Base-by-base conservation (phyloP, 1,140 invertebrate species). In the Nylanderia fulva region DNA sequence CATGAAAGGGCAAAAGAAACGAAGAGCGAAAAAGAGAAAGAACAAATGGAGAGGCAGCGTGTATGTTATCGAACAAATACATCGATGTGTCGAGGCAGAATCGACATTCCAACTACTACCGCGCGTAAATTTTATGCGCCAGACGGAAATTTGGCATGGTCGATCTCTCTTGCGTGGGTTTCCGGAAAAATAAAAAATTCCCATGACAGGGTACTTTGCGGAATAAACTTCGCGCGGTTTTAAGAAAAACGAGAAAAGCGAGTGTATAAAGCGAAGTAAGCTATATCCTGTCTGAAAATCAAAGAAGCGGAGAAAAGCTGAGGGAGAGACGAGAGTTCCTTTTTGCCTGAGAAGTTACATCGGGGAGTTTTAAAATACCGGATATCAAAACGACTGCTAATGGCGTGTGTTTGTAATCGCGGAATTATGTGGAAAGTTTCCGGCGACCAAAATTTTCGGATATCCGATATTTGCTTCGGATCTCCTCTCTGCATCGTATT, bases 1-100 rank as follows among this genome's bases (percentile, higher is more conserved):
- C 77, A 4, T 58, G 77, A 72, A 82, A 82, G 77, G 66, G 52
- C 68, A 82, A 87, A 68, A 84, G 58, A 72, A 82, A 88, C 18
- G 33, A 52, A 2, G 76, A 66, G 63, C 6, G 27, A 54, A 36
- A 83, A 69, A 82, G 58, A 42, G 45, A 36, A 33, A 56, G 6
- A 27, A 48, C 52, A 48, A 86, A 86, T 42, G 21, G 29, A 60
- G 69, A 54, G 61, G 64, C 42, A 18, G 60, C 39, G 5, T 54
- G 36, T 52, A 82, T 36, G 68, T 72, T 72, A 80, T 85, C 66
- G 71, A 86, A 83, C 39, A 85, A 86, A 80, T 45, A 72, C 66
- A 66, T 58, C 66, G 48, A 72, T 72, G 61, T 58, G 66, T 58
- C 66, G 66, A 72, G 27, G 48, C 64, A 8, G 33, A 72, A 82